Conservation (phyloP, 1,140 invertebrate species). For the Octopus sinensis region DNA sequence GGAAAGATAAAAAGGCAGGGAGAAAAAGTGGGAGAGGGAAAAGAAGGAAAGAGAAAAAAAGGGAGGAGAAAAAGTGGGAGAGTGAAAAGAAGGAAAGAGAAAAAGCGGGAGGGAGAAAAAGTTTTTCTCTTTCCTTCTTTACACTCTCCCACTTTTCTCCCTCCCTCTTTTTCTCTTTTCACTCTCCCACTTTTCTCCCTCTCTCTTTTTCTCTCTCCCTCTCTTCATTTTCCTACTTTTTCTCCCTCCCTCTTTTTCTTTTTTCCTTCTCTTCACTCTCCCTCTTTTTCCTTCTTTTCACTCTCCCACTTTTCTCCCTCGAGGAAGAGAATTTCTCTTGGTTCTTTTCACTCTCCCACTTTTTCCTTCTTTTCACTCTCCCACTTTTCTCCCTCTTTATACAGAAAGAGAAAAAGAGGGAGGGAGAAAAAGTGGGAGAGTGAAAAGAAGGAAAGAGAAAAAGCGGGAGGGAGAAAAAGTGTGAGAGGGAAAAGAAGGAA, state of each 20-base stretch:
- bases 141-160: too few relatives aligned
- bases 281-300: too few relatives aligned
- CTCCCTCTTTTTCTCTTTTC: neutral
- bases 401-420: neutral
- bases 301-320: too few relatives aligned
- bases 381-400: too few relatives aligned
- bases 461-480: neutral
- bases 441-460: neutral
- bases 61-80: too few relatives aligned
- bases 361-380: too few relatives aligned
- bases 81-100: neutral
- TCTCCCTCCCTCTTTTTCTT: too few relatives aligned
- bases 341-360: too few relatives aligned
- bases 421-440: neutral
- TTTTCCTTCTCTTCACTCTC: too few relatives aligned
- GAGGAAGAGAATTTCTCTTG: neutral
- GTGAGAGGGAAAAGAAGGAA: neutral
- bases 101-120: neutral
- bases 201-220: too few relatives aligned
- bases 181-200: neutral
- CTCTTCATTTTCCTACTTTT: too few relatives aligned
- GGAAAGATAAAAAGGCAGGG: neutral
- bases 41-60: neutral
- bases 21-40: neutral
- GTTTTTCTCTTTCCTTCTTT: too few relatives aligned